These are phyloP conservation scores for Antechinus stuartii DNA, from an alignment of 2,113 vertebrate genomes.

Conservation along the genomic window DNA sequence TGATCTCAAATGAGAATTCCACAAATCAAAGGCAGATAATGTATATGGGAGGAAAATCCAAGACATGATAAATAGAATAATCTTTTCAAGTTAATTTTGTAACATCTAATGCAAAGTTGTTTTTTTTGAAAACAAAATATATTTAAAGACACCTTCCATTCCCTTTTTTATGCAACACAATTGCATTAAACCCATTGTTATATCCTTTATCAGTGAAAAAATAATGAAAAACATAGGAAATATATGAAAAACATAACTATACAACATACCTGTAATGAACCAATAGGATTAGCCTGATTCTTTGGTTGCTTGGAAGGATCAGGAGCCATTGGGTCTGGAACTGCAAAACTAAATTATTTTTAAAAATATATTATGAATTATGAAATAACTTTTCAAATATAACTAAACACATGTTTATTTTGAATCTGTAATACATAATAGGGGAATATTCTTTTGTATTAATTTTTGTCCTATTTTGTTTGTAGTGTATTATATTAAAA, in stretches of 20 bases:
- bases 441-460: not conserved
- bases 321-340: constrained; percentile 78
- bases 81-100: constrained; percentile 49
- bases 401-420: constrained; percentile 20
- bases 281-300: constrained; percentile 83
- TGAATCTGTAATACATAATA: not conserved
- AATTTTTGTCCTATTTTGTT: constrained; percentile 1
- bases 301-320: constrained; percentile 80
- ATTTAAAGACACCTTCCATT: constrained; percentile 39
- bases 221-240: too few species aligned
- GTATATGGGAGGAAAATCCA: constrained; percentile 55
- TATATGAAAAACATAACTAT: not conserved
- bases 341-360: constrained; percentile 81
- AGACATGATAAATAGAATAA: constrained; percentile 35
- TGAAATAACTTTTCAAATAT: constrained; percentile 32
- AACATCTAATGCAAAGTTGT: constrained; percentile 40
- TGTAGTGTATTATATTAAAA: not conserved
- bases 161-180: not conserved
- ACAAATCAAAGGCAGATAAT: constrained; percentile 60
- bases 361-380: constrained; percentile 53
- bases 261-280: constrained; percentile 81
- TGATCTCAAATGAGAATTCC: constrained; percentile 57
- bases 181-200: constrained; percentile 8
- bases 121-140: constrained; percentile 36
- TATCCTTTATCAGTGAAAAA: not conserved